These are phyloP conservation scores for Sinocyclocheilus rhinocerous DNA, from an alignment of 2,113 vertebrate species.

Conservation along the genomic window DNA sequence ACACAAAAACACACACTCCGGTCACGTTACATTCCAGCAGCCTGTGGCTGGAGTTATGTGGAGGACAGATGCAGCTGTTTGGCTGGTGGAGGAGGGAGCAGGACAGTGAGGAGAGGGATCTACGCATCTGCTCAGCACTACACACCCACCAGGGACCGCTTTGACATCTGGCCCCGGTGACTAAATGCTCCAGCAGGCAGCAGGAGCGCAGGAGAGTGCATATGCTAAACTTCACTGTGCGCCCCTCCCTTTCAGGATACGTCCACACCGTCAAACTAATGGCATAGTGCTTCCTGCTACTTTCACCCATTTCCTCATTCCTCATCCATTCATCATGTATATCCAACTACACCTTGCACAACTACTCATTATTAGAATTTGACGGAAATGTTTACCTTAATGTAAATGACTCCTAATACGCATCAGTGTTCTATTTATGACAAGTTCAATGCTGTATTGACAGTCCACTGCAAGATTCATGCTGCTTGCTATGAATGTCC, in stretches of 20 bases:
- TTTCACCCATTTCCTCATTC: slow-evolving; percentile 17
- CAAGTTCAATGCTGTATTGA: neutral
- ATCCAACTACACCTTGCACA: neutral
- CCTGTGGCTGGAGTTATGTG: slow-evolving; percentile 62
- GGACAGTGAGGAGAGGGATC: slow-evolving; percentile 75
- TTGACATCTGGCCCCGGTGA: slow-evolving; percentile 84
- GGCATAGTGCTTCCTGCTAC: slow-evolving; percentile 8
- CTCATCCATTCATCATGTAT: slow-evolving; percentile 4
- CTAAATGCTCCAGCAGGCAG: slow-evolving; percentile 83
- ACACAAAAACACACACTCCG: slow-evolving; percentile 11
- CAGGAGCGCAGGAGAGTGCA: slow-evolving; percentile 85
- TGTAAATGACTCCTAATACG: neutral
- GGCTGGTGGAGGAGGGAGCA: slow-evolving; percentile 80
- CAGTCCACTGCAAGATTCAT: neutral
- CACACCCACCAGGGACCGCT: slow-evolving; percentile 87
- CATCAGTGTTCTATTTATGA: neutral
- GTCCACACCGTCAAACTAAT: neutral
- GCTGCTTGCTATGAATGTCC: neutral
- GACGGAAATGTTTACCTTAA: neutral
- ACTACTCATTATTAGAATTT: neutral
- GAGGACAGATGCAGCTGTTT: slow-evolving; percentile 81
- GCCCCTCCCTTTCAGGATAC: slow-evolving; percentile 51
- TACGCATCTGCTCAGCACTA: slow-evolving; percentile 91
- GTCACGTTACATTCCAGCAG: slow-evolving; percentile 47
- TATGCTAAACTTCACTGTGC: slow-evolving; percentile 83